Percentiles rank a stretch among this genome's conserved stretches.
These are phyloP conservation scores for Xiphophorus maculatus DNA, from an alignment of 2,113 vertebrate genomes.

Conservation along the genomic window DNA sequence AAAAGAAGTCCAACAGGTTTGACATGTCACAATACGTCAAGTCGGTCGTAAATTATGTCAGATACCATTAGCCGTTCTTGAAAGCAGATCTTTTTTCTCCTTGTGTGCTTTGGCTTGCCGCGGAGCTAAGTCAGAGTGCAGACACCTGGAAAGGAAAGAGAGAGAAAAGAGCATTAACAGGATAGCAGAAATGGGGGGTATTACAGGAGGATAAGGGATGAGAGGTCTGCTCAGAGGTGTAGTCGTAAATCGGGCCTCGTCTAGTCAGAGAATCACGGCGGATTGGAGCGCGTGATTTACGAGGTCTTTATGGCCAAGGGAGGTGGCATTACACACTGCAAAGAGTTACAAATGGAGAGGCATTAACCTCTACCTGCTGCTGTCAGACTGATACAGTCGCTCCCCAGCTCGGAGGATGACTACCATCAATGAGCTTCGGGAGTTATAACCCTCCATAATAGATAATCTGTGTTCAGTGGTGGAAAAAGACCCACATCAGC, in stretches of 20 bases:
- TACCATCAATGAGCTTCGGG: constrained; percentile 30
- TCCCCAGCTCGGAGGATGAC: constrained; percentile 35
- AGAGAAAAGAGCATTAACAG: constrained; percentile 42
- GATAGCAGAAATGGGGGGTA: constrained; percentile 22
- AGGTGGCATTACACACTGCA: constrained; percentile 55
- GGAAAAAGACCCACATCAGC: constrained; percentile 33
- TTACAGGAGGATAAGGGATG: constrained; percentile 67
- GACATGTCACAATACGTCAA: constrained; percentile 53
- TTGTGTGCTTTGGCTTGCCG: constrained; percentile 49
- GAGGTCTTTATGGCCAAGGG: constrained; percentile 51
- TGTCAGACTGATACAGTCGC: constrained; percentile 60
- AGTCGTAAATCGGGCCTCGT: constrained; percentile 66
- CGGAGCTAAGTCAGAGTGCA: constrained; percentile 65
- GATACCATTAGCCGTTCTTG: constrained; percentile 65
- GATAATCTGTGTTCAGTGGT: constrained; percentile 26
- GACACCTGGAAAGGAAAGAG: constrained; percentile 62
- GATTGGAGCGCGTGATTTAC: constrained; percentile 56
- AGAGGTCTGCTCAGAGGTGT: constrained; percentile 52
- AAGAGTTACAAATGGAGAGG: constrained; percentile 71
- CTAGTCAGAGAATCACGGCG: constrained; percentile 32
- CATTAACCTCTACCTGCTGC: constrained; percentile 67
- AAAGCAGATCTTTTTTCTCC: constrained; percentile 52
- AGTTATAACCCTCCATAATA: constrained; percentile 31
- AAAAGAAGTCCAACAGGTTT: constrained; percentile 27
- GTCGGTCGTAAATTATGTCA: constrained; percentile 70